Evolutionary conservation across 2,888 invertebrate genomes (phyloP).

Genomic region (Luperina nickerlii): DNA sequence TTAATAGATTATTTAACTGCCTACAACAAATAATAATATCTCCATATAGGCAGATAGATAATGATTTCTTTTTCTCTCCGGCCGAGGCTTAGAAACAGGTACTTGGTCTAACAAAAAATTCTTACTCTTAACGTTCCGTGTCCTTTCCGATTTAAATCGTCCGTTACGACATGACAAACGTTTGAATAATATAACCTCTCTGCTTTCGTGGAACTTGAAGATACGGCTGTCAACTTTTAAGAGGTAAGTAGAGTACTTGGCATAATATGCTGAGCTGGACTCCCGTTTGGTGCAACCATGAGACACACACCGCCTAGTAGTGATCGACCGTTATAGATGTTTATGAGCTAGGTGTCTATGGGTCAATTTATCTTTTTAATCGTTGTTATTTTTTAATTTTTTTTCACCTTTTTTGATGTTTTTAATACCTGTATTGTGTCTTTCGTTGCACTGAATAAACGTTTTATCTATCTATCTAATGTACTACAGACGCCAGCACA

Average conservation of each 20-base stretch:
- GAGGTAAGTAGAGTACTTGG: background rate
- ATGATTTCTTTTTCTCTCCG: conserved; percentile 26
- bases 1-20: conserved; percentile 4
- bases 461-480: no score
- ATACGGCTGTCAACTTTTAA: conserved; percentile 1
- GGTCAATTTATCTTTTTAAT: no score
- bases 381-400: no score
- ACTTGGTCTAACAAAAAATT: conserved; percentile 37
- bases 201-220: conserved; percentile 18
- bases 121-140: conserved; percentile 33
- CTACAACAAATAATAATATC: conserved; percentile 13
- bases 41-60: conserved; percentile 3
- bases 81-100: conserved; percentile 34
- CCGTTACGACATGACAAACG: conserved; percentile 21
- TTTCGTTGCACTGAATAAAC: no score
- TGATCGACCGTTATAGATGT: no score
- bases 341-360: no score
- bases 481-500: no score
- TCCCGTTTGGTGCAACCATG: no score
- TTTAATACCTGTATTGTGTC: no score
- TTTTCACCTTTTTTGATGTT: no score
- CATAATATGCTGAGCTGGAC: no score
- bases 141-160: conserved; percentile 31
- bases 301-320: no score
- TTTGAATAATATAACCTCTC: conserved; percentile 38